Evolutionary conservation across 2,113 vertebrate genomes (phyloP).

Genomic region (Lasiurus cinereus): DNA sequence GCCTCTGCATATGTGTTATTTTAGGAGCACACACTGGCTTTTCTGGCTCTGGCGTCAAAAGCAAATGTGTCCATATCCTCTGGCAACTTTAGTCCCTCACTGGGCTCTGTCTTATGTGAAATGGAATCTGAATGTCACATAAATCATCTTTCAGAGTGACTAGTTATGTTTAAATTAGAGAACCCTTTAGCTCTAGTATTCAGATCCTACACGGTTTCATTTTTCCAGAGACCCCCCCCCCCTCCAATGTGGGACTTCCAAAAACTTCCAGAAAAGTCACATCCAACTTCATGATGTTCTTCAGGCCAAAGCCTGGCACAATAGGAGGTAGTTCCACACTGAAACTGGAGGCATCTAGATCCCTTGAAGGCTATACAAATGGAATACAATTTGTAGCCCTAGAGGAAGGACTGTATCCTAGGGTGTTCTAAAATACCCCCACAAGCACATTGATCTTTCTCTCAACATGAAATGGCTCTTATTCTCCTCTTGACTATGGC

Average conservation of each 20-base stretch:
- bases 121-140: constrained; percentile 42
- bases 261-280: neutral
- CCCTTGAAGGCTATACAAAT: neutral
- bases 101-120: neutral
- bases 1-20: neutral
- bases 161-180: neutral
- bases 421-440: neutral
- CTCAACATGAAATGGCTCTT: neutral
- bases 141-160: constrained; percentile 47
- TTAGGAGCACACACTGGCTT: neutral
- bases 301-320: neutral
- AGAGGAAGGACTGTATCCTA: neutral
- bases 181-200: neutral
- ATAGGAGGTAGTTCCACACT: neutral
- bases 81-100: constrained; percentile 28
- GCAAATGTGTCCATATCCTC: neutral
- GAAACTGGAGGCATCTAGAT: neutral
- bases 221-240: neutral
- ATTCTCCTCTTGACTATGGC: neutral
- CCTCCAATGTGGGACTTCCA: neutral
- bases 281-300: neutral
- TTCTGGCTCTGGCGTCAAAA: constrained; percentile 31
- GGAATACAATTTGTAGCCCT: neutral
- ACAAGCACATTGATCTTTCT: neutral
- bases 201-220: neutral